Evolutionary conservation across 2,888 invertebrate genomes (phyloP).

Genomic region (Pammene fasciana): DNA sequence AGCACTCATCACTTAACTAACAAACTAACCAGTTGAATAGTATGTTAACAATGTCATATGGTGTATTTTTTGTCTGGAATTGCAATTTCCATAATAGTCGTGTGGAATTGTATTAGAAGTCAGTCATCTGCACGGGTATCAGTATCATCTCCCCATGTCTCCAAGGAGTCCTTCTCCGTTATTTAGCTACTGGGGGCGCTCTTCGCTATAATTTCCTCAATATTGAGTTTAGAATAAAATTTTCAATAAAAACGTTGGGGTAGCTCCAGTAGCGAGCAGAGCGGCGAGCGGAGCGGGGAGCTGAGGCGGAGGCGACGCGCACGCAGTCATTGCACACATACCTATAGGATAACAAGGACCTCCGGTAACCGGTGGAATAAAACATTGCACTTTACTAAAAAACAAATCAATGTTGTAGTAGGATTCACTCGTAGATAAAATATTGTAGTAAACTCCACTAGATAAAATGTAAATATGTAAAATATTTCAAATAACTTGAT

Average conservation of each 20-base stretch:
- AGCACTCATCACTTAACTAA: too few species aligned
- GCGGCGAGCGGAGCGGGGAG: conserved; percentile 53
- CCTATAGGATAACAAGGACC: conserved; percentile 76
- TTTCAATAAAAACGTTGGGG: conserved; percentile 50
- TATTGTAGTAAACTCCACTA: conserved; percentile 82
- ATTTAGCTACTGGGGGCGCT: conserved; percentile 43
- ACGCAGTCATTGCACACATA: conserved; percentile 73
- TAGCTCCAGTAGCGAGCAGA: conserved; percentile 58
- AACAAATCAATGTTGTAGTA: conserved; percentile 84
- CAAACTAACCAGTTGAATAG: too few species aligned
- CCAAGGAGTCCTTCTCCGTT: conserved; percentile 37
- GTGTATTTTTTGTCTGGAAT: neutral
- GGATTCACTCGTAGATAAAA: conserved; percentile 82
- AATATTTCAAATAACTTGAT: conserved; percentile 82
- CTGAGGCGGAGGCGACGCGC: conserved; percentile 59
- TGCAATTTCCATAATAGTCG: conserved; percentile 9
- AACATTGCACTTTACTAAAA: conserved; percentile 82
- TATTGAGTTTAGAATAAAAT: conserved; percentile 46
- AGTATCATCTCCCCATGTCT: conserved; percentile 41
- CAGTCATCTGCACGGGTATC: neutral
- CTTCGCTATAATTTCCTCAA: conserved; percentile 47
- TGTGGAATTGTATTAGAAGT: conserved; percentile 1
- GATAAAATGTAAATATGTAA: conserved; percentile 84
- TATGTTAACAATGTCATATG: too few species aligned
- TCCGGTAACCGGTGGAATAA: conserved; percentile 81